phyloP scores from a whole-genome alignment of 1,140 invertebrate genomes.

The Eulimnadia texana region DNA sequence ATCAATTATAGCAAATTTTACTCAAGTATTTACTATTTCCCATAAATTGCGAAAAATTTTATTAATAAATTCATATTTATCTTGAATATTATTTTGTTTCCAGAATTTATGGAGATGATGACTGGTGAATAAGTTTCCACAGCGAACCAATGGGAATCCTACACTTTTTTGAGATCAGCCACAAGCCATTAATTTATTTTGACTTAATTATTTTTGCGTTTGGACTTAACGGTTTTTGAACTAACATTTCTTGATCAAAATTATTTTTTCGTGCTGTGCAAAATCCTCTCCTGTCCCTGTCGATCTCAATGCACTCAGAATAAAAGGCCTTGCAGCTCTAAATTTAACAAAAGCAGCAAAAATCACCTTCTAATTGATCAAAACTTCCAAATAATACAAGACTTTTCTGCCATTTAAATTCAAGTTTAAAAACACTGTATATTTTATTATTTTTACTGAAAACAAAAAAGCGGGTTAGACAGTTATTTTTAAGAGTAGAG shows the following conservation, averaged over 20 bases:
- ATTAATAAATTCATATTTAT: too few relatives aligned
- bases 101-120: slow-evolving; percentile 95
- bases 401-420: background rate
- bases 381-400: background rate
- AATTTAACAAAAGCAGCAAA: too few relatives aligned
- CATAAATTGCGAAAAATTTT: background rate
- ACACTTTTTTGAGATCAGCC: too few relatives aligned
- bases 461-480: too few relatives aligned
- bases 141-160: too few relatives aligned
- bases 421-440: background rate
- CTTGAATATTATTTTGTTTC: too few relatives aligned
- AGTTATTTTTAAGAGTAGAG: slow-evolving; percentile 42
- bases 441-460: too few relatives aligned
- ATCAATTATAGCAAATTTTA: too few relatives aligned
- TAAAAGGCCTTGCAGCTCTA: background rate
- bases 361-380: background rate
- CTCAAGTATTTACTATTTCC: background rate
- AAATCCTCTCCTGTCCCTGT: background rate
- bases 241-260: slow-evolving; percentile 9
- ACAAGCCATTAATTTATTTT: too few relatives aligned
- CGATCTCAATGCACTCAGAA: background rate
- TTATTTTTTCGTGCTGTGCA: slow-evolving; percentile 1
- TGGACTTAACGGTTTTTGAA: too few relatives aligned
- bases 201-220: too few relatives aligned
- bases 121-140: slow-evolving; percentile 76